Conservation (phyloP, 2,797 vertebrate genomes). For the Vespertilio murinus region DNA sequence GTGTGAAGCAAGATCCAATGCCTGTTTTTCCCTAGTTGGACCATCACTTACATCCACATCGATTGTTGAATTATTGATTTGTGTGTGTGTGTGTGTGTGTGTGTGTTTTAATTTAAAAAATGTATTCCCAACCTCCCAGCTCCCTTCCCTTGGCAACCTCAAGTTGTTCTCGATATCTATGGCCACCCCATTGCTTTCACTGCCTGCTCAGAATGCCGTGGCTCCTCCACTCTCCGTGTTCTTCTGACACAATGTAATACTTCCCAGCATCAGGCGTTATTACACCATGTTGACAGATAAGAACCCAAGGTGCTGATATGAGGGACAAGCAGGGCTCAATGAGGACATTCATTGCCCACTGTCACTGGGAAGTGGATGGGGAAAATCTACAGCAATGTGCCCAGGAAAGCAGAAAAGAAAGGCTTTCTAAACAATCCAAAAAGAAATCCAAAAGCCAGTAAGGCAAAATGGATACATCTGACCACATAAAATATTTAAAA, state of each 20-base stretch:
- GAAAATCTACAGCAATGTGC: not conserved
- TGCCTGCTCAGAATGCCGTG: not conserved
- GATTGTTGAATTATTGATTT: not conserved
- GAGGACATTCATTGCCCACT: not conserved
- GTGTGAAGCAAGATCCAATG: not conserved
- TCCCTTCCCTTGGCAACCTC: not conserved
- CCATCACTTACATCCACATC: not conserved
- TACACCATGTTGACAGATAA: not conserved
- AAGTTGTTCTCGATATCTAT: not conserved
- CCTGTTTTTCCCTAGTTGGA: not conserved
- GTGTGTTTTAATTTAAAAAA: not conserved
- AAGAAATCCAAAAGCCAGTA: not conserved
- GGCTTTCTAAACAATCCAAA: not conserved
- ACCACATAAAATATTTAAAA: constrained; percentile 16
- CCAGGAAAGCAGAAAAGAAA: not conserved
- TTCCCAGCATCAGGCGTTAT: constrained; percentile 13
- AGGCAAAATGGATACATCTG: not conserved
- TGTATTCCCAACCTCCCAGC: not conserved
- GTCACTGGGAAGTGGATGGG: not conserved
- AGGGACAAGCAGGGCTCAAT: not conserved
- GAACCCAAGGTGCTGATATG: not conserved
- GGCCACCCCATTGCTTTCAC: not conserved
- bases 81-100: not conserved
- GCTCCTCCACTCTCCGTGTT: not conserved
- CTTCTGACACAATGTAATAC: not conserved